Percentiles rank a stretch among this genome's conserved stretches.
phyloP scores from a whole-genome alignment of 1,140 invertebrate species.

The Psix sp. region DNA sequence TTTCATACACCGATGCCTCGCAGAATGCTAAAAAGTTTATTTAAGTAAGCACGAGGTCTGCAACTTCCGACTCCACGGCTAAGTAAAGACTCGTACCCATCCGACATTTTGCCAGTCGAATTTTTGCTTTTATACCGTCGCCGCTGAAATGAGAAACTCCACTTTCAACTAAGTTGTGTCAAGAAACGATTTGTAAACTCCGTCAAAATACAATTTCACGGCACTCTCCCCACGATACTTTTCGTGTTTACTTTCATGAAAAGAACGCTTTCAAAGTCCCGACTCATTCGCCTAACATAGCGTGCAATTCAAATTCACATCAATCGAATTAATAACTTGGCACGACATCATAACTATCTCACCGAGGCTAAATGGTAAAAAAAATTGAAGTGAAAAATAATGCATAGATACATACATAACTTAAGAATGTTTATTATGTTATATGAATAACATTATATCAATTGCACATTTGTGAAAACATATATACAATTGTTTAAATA shows the following conservation, averaged over 20 bases:
- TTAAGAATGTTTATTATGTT: too few species aligned
- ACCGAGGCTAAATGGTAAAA: too few species aligned
- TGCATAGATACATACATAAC: too few species aligned
- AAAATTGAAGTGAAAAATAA: too few species aligned
- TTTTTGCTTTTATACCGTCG: slow-evolving; percentile 52
- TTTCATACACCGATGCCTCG: slow-evolving; percentile 72
- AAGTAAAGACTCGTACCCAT: slow-evolving; percentile 55
- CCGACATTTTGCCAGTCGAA: slow-evolving; percentile 54
- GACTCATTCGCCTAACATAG: slow-evolving; percentile 31
- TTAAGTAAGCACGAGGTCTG: slow-evolving; percentile 59
- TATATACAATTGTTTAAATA: too few species aligned
- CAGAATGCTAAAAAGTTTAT: slow-evolving; percentile 69
- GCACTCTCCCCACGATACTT: not conserved
- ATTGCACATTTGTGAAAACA: too few species aligned
- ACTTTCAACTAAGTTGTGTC: slow-evolving; percentile 44
- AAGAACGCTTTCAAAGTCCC: slow-evolving; percentile 36
- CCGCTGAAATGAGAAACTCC: slow-evolving; percentile 42
- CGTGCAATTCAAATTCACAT: slow-evolving; percentile 20
- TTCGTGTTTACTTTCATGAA: slow-evolving; percentile 40
- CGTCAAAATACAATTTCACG: slow-evolving; percentile 45
- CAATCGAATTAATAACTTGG: too few species aligned
- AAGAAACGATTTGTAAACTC: slow-evolving; percentile 59
- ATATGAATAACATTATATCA: too few species aligned
- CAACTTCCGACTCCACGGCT: slow-evolving; percentile 15
- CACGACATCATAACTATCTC: too few species aligned